Evolutionary conservation across 2,888 invertebrate species (phyloP), one percentile per base, ranked within the genome.

Genomic region (Yponomeuta malinellus): DNA sequence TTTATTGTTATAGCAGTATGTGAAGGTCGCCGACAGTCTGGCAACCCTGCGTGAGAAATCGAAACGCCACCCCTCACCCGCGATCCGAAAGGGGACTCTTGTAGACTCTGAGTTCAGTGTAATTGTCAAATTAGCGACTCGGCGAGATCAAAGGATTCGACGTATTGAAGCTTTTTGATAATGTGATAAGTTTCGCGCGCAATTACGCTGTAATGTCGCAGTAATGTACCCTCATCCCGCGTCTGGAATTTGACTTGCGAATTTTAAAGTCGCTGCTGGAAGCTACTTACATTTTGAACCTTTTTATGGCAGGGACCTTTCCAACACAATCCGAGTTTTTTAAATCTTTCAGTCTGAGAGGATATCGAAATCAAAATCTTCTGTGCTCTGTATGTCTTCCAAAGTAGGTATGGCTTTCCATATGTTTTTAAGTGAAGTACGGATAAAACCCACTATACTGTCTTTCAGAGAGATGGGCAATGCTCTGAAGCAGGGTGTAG

Each of bases 121-220:
- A 90, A 91, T 90, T 86, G 90, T 86, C 86, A 80, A 89, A 90
- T 90, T 89, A 90, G 86, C 86, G 84, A 81, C 78, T 76, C 81
- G 78, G 76, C 73, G 76, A 85, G 87, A 90, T 90, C 90, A 91
- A 90, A 90, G 90, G 90, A 88, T 87, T 84, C 85, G 82, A 76
- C 84, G 86, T 87, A 88, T 90, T 87, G 88, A 81, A 84, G 87
- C 90, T 86, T 90, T 90, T 89, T 87, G 84, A 90, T 91, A 89
- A 90, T 88, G 89, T 86, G 90, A 90, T 91, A 91, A 90, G 84
- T 90, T 89, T 86, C 85, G 87, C 84, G 87, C 83, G 78, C 86
- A 84, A 89, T 90, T 89, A 88, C 84, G 72, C 78, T 76, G 71
- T 71, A 72, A 71, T 71, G 68, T 48, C 23, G 15, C n/a, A 33